Evolutionary conservation across 2,113 vertebrate species (phyloP).

Genomic region (Hippoglossus stenolepis): DNA sequence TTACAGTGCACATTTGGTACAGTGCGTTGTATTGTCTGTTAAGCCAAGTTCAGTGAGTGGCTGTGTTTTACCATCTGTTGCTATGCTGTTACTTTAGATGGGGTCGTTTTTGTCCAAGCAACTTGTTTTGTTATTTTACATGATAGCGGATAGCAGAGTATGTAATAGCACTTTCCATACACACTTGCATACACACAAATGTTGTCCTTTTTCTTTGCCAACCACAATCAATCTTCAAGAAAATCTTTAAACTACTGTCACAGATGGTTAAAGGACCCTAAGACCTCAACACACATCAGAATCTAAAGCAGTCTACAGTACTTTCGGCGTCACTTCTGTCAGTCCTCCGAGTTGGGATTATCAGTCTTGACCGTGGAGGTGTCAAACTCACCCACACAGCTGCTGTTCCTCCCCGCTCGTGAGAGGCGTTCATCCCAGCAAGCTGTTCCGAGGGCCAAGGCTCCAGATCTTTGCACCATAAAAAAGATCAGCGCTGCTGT

Average conservation of each 20-base stretch:
- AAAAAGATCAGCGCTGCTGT: conserved; percentile 78
- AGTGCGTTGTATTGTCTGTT: conserved; percentile 2
- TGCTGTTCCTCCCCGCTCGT: conserved; percentile 66
- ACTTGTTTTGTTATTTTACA: background rate
- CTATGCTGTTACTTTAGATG: background rate
- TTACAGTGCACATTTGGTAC: background rate
- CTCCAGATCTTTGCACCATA: conserved; percentile 61
- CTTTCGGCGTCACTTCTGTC: background rate
- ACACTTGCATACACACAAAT: background rate
- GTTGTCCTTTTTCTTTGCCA: background rate
- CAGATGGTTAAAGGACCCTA: background rate
- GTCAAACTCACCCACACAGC: conserved; percentile 86
- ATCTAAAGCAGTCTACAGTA: background rate
- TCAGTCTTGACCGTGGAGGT: background rate
- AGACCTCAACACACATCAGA: background rate
- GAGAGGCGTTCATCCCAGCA: conserved; percentile 76
- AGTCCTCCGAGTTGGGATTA: background rate
- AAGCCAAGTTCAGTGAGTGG: conserved; percentile 4
- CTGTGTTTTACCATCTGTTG: background rate
- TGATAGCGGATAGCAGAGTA: background rate
- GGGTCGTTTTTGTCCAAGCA: background rate
- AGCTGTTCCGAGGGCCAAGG: conserved; percentile 39
- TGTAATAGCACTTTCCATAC: background rate
- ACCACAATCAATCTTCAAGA: background rate
- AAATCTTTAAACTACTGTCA: background rate